These are phyloP conservation scores for Steinernema scapterisci DNA, from an alignment of 2,888 invertebrate genomes.

Conservation along the genomic window DNA sequence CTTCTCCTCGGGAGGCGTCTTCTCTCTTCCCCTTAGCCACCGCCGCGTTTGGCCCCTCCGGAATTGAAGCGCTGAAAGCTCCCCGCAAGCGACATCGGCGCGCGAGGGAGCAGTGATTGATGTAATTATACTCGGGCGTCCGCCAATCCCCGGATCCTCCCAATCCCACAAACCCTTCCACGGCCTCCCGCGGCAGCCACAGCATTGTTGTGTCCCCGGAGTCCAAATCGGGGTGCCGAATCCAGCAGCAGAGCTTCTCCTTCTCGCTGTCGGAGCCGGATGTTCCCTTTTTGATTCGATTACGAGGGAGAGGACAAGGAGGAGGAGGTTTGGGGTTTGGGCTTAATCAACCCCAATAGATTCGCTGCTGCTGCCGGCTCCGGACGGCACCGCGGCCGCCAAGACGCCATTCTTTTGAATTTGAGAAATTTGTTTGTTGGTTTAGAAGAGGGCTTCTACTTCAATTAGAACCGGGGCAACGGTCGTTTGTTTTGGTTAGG, in stretches of 20 bases:
- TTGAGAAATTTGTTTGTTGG: constrained; percentile 11
- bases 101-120: constrained; percentile 25
- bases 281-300: constrained; percentile 26
- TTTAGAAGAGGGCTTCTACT: background rate
- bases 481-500: background rate
- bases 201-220: constrained; percentile 21
- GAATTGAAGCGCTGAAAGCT: constrained; percentile 29
- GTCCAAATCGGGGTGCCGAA: background rate
- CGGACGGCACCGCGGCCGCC: background rate
- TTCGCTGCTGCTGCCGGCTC: no score
- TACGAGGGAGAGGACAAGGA: background rate
- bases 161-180: background rate
- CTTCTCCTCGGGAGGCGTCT: background rate
- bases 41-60: constrained; percentile 26
- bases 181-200: background rate
- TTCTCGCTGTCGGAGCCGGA: background rate
- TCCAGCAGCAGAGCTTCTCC: background rate
- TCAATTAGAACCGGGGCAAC: background rate
- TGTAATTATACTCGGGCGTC: constrained; percentile 23
- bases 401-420: background rate
- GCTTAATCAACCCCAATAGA: constrained; percentile 17
- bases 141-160: constrained; percentile 4
- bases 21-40: constrained; percentile 2
- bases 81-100: constrained; percentile 4
- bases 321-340: background rate